phyloP scores from a whole-genome alignment of 2,113 vertebrate genomes.

The Phalacrocorax brasilianus region DNA sequence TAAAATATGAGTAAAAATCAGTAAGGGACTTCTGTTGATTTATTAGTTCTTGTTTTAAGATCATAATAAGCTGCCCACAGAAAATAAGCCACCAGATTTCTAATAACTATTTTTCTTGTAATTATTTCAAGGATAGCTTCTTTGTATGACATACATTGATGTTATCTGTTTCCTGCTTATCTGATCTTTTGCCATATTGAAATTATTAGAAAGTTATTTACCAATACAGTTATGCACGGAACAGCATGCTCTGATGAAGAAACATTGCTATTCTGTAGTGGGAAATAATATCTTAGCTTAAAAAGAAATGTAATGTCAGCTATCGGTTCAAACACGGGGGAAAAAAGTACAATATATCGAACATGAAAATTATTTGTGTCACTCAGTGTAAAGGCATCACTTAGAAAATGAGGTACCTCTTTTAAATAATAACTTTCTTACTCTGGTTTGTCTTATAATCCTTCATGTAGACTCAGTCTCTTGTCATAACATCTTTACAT shows the following conservation, averaged over 20 bases:
- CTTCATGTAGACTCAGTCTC: background rate
- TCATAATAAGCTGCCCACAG: background rate
- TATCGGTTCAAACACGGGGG: background rate
- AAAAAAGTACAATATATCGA: background rate
- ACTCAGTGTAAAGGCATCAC: background rate
- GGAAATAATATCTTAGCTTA: background rate
- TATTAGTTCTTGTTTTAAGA: background rate
- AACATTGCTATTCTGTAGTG: background rate
- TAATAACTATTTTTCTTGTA: background rate
- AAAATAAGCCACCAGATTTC: background rate
- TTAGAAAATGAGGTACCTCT: background rate
- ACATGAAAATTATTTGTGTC: background rate
- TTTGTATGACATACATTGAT: background rate
- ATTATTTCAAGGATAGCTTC: background rate
- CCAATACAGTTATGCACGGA: background rate
- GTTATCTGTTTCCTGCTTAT: background rate
- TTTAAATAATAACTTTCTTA: background rate
- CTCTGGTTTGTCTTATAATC: background rate
- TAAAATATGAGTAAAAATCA: background rate
- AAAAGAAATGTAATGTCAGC: background rate
- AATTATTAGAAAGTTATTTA: conserved; percentile 12
- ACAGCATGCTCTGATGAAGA: background rate
- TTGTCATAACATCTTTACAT: background rate
- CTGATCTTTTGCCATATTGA: background rate
- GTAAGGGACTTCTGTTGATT: background rate